Evolutionary conservation across 2,113 vertebrate genomes (phyloP), one percentile per base, ranked within the genome.

Genomic region (Chinchilla lanigera): DNA sequence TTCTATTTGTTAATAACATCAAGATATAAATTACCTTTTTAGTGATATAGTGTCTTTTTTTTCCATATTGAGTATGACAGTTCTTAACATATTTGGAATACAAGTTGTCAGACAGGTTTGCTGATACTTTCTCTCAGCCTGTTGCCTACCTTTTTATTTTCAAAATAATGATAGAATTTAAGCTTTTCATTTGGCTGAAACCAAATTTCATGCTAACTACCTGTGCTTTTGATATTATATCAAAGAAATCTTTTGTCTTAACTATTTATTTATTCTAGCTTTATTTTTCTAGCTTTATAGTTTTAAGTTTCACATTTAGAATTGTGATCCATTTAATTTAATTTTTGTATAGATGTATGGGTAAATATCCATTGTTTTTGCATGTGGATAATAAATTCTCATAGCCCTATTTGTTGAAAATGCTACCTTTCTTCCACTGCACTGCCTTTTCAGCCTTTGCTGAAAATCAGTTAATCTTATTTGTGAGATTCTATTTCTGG

Each of bases 381-480:
- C 41, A 19, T 86, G 24, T 69, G 44, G 73, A 69, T 54, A 41
- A 86, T 84, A 80, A 61, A 83, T 92, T 83, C 73, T 16, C 60
- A 63, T 7, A 52, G 26, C 19, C 6, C 16, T 50, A 3, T 95
- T 92, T 77, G 14, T 83, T 81, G 94, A 86, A 91, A 95, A 67
- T 33, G 5, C 84, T 92, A 75, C 75, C 50, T 19, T 81, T 95
- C 80, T 71, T 61, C 78, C 44, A 69, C 35, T 22, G 73, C 17
- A 52, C 61, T 89, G 71, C n/a, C 56, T 94, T 80, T 50, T 94
- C 63, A 82, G 89, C 14, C 22, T 44, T 58, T 61, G 67, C 93
- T 85, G 63, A 82, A 86, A 94, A 86, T 94, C 91, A 77, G 41
- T 69, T 81, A 85, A 89, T 86, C 80, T 81, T 90, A 77, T 81